Evolutionary conservation across 2,113 vertebrate genomes (phyloP).

Genomic region (Callipepla squamata): DNA sequence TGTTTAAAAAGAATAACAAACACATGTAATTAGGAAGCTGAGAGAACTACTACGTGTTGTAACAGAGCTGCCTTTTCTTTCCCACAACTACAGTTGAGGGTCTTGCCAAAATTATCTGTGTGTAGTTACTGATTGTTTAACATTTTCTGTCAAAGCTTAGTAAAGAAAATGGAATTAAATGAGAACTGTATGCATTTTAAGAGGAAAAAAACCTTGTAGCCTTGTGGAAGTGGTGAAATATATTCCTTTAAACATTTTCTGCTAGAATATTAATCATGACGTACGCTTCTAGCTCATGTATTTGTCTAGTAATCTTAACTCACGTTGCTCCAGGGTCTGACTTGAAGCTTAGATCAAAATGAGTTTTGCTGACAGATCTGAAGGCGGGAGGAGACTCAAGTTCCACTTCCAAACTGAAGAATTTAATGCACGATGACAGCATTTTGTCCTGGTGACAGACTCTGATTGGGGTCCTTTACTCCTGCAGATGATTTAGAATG

Average conservation of each 20-base stretch:
- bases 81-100: neutral
- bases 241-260: neutral
- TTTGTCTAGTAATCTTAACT: neutral
- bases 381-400: neutral
- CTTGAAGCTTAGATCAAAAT: neutral
- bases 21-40: neutral
- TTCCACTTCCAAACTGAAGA: neutral
- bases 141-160: neutral
- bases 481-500: neutral
- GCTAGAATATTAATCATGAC: neutral
- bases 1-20: constrained; percentile 12
- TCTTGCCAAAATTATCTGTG: neutral
- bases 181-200: neutral
- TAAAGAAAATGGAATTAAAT: neutral
- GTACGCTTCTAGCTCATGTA: neutral
- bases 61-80: no score
- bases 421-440: neutral
- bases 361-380: neutral
- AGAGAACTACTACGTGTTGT: neutral
- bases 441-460: neutral
- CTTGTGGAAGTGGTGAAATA: neutral
- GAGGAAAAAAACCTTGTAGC: neutral
- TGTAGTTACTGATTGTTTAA: neutral
- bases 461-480: neutral
- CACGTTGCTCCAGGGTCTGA: neutral